Evolutionary conservation across 2,797 vertebrate species (phyloP).

Genomic region (Hydrophis major): DNA sequence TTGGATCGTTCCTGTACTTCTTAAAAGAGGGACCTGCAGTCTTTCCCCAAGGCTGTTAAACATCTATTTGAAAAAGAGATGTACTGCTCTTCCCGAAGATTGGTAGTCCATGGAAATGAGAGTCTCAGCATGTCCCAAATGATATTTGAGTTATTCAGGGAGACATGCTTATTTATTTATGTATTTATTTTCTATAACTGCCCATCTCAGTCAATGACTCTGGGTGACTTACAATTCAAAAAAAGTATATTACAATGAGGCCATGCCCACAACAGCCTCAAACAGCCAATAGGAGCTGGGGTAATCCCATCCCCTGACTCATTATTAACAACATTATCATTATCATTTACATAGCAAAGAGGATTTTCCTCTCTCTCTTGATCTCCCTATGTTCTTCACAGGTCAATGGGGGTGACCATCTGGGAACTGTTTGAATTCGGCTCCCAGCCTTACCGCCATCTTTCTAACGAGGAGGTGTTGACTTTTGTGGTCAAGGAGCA

Average conservation of each 20-base stretch:
- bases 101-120: not conserved
- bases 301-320: not conserved
- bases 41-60: not conserved
- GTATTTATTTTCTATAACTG: not conserved
- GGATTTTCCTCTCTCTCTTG: not conserved
- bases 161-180: not conserved
- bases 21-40: not conserved
- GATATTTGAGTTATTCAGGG: not conserved
- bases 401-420: conserved; percentile 91
- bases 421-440: conserved; percentile 96
- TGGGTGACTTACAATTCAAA: not conserved
- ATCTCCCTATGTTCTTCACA: conserved; percentile 47
- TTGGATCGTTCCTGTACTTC: not conserved
- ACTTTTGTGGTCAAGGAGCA: conserved; percentile 90
- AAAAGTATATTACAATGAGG: not conserved
- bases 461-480: conserved; percentile 89
- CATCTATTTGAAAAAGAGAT: not conserved
- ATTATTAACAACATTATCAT: not conserved
- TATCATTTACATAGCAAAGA: not conserved
- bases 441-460: conserved; percentile 88
- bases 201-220: not conserved
- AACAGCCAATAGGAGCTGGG: not conserved
- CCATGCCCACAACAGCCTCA: not conserved
- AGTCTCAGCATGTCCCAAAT: not conserved
- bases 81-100: not conserved